phyloP scores from a whole-genome alignment of 2,113 vertebrate genomes.

The Arothron firmamentum region DNA sequence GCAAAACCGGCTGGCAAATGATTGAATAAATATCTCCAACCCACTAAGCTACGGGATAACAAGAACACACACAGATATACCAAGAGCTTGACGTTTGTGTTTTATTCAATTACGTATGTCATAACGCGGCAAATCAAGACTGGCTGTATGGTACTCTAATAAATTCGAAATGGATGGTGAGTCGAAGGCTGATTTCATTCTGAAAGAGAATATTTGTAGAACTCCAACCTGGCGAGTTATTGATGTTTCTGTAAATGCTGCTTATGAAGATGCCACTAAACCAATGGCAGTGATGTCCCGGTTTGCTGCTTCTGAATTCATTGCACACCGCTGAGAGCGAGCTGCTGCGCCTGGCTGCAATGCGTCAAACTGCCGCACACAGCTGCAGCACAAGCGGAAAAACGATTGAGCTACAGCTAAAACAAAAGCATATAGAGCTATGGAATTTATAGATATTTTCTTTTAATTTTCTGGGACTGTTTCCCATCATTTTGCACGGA shows the following conservation, averaged over 20 bases:
- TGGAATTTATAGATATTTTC: background rate
- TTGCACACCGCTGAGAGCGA: constrained; percentile 18
- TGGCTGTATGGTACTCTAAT: background rate
- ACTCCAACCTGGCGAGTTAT: background rate
- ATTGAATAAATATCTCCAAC: too few species aligned
- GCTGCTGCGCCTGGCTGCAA: constrained; percentile 32
- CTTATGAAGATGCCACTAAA: background rate
- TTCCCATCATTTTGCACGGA: too few species aligned
- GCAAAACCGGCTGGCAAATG: too few species aligned
- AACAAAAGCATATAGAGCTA: constrained; percentile 40
- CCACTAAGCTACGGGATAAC: too few species aligned
- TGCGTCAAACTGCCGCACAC: constrained; percentile 16
- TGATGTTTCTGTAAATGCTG: constrained; percentile 9
- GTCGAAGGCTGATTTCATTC: background rate
- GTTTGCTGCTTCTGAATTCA: constrained; percentile 20
- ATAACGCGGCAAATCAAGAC: too few species aligned
- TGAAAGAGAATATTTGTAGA: too few species aligned
- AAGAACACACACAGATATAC: background rate
- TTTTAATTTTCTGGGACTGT: background rate
- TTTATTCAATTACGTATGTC: too few species aligned
- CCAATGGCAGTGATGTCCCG: constrained; percentile 5
- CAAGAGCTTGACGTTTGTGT: background rate
- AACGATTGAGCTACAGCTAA: background rate
- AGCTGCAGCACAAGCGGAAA: constrained; percentile 23
- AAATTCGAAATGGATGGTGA: constrained; percentile 34